Percentiles rank a stretch among this genome's conserved stretches.
Conservation (phyloP, 1,140 invertebrate genomes). For the Drosophila kepulauana region DNA sequence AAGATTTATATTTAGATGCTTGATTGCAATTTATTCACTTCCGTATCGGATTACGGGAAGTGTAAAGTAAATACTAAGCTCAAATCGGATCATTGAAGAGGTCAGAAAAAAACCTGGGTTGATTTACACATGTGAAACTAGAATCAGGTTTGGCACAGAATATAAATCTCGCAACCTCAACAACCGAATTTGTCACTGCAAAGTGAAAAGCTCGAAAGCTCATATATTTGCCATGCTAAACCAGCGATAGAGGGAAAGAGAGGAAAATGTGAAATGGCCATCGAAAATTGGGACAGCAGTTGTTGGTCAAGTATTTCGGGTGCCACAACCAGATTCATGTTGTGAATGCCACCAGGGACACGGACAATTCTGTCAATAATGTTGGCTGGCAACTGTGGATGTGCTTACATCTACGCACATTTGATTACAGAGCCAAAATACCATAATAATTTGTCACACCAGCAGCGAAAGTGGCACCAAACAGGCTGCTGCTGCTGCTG, state of each 20-base stretch:
- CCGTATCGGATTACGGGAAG: neutral
- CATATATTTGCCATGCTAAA: constrained; percentile 2
- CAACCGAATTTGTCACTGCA: neutral
- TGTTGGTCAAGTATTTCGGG: constrained; percentile 2
- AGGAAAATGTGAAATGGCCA: constrained; percentile 10
- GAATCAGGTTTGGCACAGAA: neutral
- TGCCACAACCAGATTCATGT: neutral
- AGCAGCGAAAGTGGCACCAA: constrained; percentile 40
- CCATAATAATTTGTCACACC: constrained; percentile 60
- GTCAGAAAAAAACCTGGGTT: neutral
- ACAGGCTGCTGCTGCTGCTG: neutral
- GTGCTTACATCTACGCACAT: constrained; percentile 27
- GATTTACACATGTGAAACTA: neutral
- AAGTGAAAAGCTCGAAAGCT: neutral
- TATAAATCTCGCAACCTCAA: constrained; percentile 3
- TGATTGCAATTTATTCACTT: constrained; percentile 12
- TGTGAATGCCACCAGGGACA: neutral
- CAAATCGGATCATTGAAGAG: neutral
- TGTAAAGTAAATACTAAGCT: neutral
- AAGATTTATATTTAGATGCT: neutral
- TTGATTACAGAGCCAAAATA: constrained; percentile 61
- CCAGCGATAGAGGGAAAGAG: neutral
- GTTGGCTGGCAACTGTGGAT: neutral
- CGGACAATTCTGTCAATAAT: constrained; percentile 9
- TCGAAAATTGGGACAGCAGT: neutral